A percentile compares a stretch with the other conserved stretches of the same genome.
Conservation (phyloP, 2,797 vertebrate genomes). For the Apodemus agrarius region DNA sequence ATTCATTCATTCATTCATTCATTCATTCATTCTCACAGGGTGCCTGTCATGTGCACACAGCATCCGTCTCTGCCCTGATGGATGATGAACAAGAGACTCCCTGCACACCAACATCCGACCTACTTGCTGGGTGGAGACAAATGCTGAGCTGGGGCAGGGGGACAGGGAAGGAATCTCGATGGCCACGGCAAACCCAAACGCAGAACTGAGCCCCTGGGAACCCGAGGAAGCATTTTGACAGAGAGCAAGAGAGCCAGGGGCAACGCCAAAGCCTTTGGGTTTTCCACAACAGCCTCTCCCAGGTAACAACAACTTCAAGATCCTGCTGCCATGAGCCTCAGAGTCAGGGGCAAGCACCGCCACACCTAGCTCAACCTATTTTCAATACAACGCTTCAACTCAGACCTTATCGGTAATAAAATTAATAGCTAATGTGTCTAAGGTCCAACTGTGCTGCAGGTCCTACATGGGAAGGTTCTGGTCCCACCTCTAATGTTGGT, state of each 20-base stretch:
- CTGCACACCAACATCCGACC: background rate
- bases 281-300: background rate
- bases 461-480: background rate
- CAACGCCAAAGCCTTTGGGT: background rate
- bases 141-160: background rate
- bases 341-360: background rate
- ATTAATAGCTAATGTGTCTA: background rate
- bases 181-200: background rate
- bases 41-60: background rate
- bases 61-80: background rate
- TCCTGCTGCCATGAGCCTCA: background rate
- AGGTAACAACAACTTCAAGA: background rate
- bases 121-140: too few relatives aligned
- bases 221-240: background rate
- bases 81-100: background rate
- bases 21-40: background rate
- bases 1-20: background rate
- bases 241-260: background rate
- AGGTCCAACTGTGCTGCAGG: background rate
- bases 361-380: background rate
- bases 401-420: background rate
- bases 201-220: background rate
- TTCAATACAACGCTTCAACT: background rate
- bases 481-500: background rate
- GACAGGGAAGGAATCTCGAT: background rate